Conservation (phyloP, 2,113 vertebrate genomes). For the Brienomyrus brachyistius region DNA sequence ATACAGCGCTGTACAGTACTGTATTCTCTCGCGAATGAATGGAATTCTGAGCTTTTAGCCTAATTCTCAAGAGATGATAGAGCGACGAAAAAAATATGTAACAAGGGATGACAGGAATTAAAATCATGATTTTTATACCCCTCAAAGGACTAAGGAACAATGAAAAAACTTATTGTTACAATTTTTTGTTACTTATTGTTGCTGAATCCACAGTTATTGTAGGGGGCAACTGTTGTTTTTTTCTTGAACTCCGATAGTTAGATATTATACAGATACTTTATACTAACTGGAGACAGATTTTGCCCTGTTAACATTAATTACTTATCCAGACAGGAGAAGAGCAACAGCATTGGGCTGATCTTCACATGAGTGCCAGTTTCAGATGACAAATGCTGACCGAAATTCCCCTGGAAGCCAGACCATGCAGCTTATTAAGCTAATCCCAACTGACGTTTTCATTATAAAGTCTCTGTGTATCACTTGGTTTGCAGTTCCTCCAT, state of each 20-base stretch:
- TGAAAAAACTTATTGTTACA: neutral
- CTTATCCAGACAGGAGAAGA: neutral
- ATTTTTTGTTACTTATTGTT: neutral
- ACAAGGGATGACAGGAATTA: neutral
- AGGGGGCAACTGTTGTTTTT: too few species aligned
- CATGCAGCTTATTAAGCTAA: neutral
- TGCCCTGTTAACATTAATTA: neutral
- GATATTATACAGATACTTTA: neutral
- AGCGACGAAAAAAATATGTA: neutral
- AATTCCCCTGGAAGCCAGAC: neutral
- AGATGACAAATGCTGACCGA: neutral
- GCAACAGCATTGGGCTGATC: neutral
- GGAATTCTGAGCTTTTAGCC: neutral
- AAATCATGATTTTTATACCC: neutral
- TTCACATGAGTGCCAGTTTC: neutral
- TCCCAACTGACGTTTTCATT: constrained; percentile 1
- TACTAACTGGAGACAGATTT: neutral
- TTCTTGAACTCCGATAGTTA: neutral
- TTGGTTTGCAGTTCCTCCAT: neutral
- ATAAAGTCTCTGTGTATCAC: neutral
- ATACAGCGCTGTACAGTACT: neutral
- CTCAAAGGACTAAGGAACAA: neutral
- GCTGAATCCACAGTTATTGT: neutral
- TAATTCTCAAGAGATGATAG: neutral
- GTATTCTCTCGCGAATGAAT: neutral